Percentiles rank a stretch among this genome's conserved stretches.
Conservation (phyloP, 53 echinoderm and acorn worm genomes). For the Glandiceps talaboti region DNA sequence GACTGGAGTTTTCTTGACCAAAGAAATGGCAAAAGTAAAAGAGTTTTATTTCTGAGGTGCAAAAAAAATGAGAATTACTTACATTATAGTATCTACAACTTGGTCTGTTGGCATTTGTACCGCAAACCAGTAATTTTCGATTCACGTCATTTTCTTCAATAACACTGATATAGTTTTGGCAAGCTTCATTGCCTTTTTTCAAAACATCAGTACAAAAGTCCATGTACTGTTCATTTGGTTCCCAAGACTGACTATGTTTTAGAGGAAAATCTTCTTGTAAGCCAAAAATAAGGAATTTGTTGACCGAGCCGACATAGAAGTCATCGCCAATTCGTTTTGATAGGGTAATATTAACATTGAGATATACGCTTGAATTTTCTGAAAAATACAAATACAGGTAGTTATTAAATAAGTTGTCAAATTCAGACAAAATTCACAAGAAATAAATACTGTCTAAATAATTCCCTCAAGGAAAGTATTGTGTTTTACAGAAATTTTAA, state of each 20-base stretch:
- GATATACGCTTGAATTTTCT: no score
- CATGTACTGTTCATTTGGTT: not conserved
- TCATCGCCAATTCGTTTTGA: not conserved
- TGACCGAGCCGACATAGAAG: not conserved
- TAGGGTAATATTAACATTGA: not conserved
- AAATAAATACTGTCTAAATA: no score
- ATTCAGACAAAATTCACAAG: no score
- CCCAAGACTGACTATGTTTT: not conserved
- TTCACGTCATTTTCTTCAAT: conserved; percentile 21
- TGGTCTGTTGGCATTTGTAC: conserved; percentile 73
- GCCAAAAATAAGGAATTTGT: not conserved
- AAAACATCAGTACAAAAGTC: not conserved
- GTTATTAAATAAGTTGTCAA: no score
- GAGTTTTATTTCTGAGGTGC: no score
- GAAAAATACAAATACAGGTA: no score
- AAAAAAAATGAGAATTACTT: no score
- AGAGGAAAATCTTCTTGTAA: not conserved
- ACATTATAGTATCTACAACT: conserved; percentile 39
- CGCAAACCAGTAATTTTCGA: conserved; percentile 60
- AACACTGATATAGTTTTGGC: conserved; percentile 75
- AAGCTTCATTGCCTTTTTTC: conserved; percentile 19
- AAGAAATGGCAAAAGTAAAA: no score
- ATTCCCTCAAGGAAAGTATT: no score
- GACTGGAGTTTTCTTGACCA: no score
- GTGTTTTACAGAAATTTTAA: no score